Percentiles rank a stretch among this genome's conserved stretches.
These are phyloP conservation scores for Drosophila sordidula DNA, from an alignment of 2,888 invertebrate genomes.

Conservation along the genomic window DNA sequence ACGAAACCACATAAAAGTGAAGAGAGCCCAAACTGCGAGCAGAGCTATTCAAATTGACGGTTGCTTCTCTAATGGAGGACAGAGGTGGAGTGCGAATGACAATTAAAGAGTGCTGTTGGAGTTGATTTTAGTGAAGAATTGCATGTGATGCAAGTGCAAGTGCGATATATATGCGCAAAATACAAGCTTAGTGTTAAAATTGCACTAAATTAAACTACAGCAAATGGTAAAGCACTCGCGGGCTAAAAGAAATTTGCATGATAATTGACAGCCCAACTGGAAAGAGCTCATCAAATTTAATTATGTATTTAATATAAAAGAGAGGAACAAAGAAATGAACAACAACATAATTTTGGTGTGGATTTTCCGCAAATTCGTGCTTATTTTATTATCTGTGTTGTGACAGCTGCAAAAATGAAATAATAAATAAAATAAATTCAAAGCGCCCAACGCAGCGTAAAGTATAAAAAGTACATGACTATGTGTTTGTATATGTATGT, in stretches of 20 bases:
- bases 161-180: neutral
- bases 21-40: slow-evolving; percentile 26
- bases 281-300: slow-evolving; percentile 61
- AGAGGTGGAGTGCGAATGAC: slow-evolving; percentile 1
- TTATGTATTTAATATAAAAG: slow-evolving; percentile 45
- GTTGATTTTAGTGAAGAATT: neutral
- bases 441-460: slow-evolving; percentile 23
- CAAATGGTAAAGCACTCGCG: slow-evolving; percentile 14
- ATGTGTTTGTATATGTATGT: no score
- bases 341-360: slow-evolving; percentile 23
- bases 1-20: slow-evolving; percentile 27
- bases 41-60: slow-evolving; percentile 27
- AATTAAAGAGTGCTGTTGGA: slow-evolving; percentile 11
- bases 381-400: slow-evolving; percentile 57
- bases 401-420: slow-evolving; percentile 58
- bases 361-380: slow-evolving; percentile 19
- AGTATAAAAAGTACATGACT: neutral
- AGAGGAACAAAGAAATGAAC: slow-evolving; percentile 2
- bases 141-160: neutral
- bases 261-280: slow-evolving; percentile 23
- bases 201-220: neutral
- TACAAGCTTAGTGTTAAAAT: neutral
- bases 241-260: slow-evolving; percentile 33
- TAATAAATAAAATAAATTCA: slow-evolving; percentile 44
- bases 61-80: slow-evolving; percentile 14